phyloP scores from a whole-genome alignment of 2,888 invertebrate genomes.

The Ormyrus labotus region DNA sequence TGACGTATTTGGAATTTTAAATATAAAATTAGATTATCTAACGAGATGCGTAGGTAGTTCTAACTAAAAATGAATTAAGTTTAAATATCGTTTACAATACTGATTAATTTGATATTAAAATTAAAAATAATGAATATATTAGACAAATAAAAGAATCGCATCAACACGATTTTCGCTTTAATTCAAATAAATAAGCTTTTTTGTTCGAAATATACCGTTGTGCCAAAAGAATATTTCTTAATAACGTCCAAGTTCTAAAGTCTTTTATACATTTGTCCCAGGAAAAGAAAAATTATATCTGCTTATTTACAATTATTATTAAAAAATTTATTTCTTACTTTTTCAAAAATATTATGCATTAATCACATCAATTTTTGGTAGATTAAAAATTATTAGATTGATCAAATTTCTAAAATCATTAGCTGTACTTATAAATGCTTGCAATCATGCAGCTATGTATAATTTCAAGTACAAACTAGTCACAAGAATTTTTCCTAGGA shows the following conservation, averaged over 20 bases:
- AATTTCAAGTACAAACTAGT: conserved; percentile 2
- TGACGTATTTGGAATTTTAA: conserved; percentile 10
- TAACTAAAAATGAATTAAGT: conserved; percentile 23
- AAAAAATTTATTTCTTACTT: conserved; percentile 29
- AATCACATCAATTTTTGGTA: conserved; percentile 19
- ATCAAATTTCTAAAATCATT: conserved; percentile 12
- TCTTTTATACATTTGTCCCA: conserved; percentile 13
- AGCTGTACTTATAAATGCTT: not conserved
- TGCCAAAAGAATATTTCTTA: conserved; percentile 46
- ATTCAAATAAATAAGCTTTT: conserved; percentile 18
- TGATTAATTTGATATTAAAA: conserved; percentile 32
- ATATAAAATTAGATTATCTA: conserved; percentile 27
- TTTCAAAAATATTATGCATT: conserved; percentile 25
- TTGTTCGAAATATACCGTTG: conserved; percentile 44
- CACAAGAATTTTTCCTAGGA: conserved; percentile 18
- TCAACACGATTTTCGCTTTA: not conserved
- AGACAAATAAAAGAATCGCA: conserved; percentile 27
- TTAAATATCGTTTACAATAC: conserved; percentile 46
- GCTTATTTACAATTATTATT: conserved; percentile 31
- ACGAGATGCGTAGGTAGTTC: conserved; percentile 7
- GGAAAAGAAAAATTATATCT: conserved; percentile 37
- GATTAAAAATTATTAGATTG: conserved; percentile 5
- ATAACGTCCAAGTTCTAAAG: conserved; percentile 16
- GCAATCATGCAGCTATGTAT: conserved; percentile 5
- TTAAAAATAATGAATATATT: conserved; percentile 17